phyloP scores from a whole-genome alignment of 2,797 vertebrate species.

The Chelon auratus region DNA sequence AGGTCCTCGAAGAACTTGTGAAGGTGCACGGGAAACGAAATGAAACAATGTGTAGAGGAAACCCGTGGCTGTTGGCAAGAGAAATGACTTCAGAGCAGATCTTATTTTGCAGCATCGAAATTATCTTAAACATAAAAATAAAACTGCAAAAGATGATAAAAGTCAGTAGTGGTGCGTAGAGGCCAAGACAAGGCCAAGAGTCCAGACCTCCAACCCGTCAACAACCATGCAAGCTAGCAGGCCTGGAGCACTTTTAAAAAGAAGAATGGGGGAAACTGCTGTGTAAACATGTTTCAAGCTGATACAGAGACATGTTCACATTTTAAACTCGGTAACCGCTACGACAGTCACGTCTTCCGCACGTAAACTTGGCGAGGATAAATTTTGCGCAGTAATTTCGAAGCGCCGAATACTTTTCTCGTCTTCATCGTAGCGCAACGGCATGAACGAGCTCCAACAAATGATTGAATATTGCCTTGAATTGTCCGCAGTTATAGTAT shows the following conservation, averaged over 20 bases:
- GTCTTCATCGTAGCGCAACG: too few species aligned
- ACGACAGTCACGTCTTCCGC: background rate
- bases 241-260: background rate
- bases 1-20: background rate
- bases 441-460: background rate
- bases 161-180: background rate
- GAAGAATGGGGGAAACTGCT: background rate
- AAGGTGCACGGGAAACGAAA: background rate
- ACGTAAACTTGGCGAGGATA: accelerated
- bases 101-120: background rate
- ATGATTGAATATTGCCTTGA: background rate
- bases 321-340: too few species aligned
- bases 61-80: background rate
- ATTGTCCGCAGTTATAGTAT: background rate
- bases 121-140: background rate
- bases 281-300: background rate
- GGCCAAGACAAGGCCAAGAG: background rate
- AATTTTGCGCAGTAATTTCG: background rate
- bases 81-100: background rate
- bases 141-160: background rate
- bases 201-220: background rate
- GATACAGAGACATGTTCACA: background rate
- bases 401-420: background rate
- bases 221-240: background rate
- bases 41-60: background rate